Percentiles rank a stretch among this genome's conserved stretches.
These are phyloP conservation scores for Heliconius melpomene DNA, from an alignment of 1,140 invertebrate species.

Conservation along the genomic window DNA sequence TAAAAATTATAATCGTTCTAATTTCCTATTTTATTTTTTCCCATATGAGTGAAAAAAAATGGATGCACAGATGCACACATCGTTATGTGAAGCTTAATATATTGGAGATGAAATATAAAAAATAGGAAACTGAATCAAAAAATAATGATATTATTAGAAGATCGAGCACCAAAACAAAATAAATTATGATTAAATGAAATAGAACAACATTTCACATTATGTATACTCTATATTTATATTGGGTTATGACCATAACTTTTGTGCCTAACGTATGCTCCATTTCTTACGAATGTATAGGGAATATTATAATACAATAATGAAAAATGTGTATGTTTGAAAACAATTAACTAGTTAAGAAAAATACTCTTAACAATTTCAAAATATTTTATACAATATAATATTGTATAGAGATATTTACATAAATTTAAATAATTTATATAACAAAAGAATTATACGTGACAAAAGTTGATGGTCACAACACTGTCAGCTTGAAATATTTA, in stretches of 20 bases:
- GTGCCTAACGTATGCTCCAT: constrained; percentile 56
- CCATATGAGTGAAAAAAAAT: neutral
- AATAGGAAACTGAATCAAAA: constrained; percentile 11
- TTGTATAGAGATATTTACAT: no score
- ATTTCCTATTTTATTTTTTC: neutral
- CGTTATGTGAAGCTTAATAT: constrained; percentile 3
- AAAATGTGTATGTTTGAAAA: neutral
- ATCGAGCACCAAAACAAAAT: constrained; percentile 1
- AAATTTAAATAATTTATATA: neutral
- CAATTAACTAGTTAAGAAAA: no score
- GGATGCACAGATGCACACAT: neutral
- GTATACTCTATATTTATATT: neutral
- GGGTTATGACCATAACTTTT: constrained; percentile 44
- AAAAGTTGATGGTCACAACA: constrained; percentile 11
- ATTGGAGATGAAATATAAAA: constrained; percentile 1
- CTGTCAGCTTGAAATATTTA: neutral
- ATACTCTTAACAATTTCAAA: no score
- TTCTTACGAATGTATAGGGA: neutral
- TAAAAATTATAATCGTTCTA: neutral
- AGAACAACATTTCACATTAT: neutral
- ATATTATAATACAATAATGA: neutral
- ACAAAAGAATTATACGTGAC: constrained; percentile 24
- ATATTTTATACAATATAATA: no score
- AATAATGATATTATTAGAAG: neutral
- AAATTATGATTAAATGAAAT: neutral